Evolutionary conservation across 2,113 vertebrate genomes (phyloP), one percentile per base, ranked within the genome.

Genomic region (Gavialis gangeticus): DNA sequence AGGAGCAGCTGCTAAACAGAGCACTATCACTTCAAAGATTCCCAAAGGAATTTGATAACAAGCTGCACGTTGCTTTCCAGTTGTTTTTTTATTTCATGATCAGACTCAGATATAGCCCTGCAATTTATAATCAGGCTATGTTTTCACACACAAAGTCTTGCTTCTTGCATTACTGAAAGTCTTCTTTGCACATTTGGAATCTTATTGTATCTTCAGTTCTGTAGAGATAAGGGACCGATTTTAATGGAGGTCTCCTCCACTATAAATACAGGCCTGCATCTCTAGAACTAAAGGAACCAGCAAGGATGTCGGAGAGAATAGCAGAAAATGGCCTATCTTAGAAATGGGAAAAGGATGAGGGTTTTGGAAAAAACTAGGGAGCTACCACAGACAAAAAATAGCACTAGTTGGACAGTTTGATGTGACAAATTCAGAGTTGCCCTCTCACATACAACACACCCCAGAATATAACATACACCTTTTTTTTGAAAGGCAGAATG

Each of bases 81-180:
- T 17, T 17, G 46, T 37, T 62, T 76, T 83, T 83, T 82, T 83
- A 69, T 76, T 83, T 77, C 80, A 83, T 89, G 77, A 69, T 89
- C 34, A 30, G 71, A 56, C 59, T 62, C 73, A 30, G 62, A 83
- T 25, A 59, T 71, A n/a, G 27, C 19, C 63, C 62, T 27, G 19
- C 59, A 57, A 56, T 75, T 4, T 79, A 57, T 83, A 58, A 71
- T 11, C 4, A 4, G 57, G 46, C 77, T 77, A 30, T 34, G 75
- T 37, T 85, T 62, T 30, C 56, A 5, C 2, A 62, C 0, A 0
- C 24, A 14, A 46, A 24, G 16, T 12, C 24, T 76, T 4, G 0
- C 64, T 93, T 24, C 75, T 46, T 3, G 34, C 62, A 24, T 28
- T 59, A 79, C 69, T 58, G 56, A 82, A 75, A 75, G 66, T 76